Evolutionary conservation across 2,888 invertebrate genomes (phyloP).

Genomic region (Leptopilina syphax): DNA sequence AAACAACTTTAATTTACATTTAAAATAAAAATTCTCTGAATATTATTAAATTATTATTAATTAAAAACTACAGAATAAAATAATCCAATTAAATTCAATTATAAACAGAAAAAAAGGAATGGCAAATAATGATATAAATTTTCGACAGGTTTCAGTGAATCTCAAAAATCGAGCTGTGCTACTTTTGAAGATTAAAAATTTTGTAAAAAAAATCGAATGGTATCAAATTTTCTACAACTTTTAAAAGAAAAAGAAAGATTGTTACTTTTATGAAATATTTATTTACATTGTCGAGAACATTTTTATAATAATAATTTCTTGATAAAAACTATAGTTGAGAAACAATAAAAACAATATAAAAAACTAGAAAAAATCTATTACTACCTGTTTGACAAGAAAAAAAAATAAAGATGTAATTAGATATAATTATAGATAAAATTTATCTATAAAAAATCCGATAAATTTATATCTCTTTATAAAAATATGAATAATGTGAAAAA

Average conservation of each 20-base stretch:
- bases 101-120: not conserved
- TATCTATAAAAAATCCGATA: too few species aligned
- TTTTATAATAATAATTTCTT: not conserved
- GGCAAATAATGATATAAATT: not conserved
- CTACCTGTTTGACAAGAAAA: not conserved
- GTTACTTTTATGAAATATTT: not conserved
- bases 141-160: slow-evolving; percentile 4
- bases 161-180: slow-evolving; percentile 1
- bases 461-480: too few species aligned
- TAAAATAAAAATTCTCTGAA: too few species aligned
- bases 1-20: too few species aligned
- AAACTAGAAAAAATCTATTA: not conserved
- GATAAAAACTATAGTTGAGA: not conserved
- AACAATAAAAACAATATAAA: not conserved
- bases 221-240: not conserved
- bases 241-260: not conserved
- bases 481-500: not conserved
- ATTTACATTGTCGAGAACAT: not conserved
- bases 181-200: too few species aligned
- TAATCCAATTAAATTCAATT: not conserved
- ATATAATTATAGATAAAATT: not conserved
- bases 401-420: not conserved
- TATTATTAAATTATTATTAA: too few species aligned
- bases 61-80: not conserved
- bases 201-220: not conserved